phyloP scores from a whole-genome alignment of 2,888 invertebrate genomes.

The Macropis europaea region DNA sequence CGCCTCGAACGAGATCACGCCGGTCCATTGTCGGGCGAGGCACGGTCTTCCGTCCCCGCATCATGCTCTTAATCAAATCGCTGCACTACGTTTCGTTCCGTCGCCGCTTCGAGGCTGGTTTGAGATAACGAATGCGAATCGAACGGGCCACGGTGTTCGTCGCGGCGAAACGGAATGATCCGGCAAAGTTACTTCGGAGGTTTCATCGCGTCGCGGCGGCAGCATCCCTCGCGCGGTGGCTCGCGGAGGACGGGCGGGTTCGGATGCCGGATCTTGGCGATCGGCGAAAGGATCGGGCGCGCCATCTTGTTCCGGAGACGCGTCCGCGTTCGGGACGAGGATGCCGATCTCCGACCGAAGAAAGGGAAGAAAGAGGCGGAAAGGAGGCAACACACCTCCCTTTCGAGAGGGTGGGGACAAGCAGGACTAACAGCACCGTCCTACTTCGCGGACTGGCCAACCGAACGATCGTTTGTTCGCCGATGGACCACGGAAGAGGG shows the following conservation, averaged over 20 bases:
- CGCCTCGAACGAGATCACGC: conserved; percentile 57
- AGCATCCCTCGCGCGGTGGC: no score
- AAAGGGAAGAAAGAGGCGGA: conserved; percentile 36
- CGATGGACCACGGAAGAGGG: conserved; percentile 60
- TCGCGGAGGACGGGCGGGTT: background rate
- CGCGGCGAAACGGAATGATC: background rate
- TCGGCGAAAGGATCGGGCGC: background rate
- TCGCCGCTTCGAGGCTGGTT: no score
- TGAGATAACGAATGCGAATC: conserved; percentile 3
- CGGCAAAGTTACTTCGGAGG: no score
- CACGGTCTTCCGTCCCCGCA: conserved; percentile 70
- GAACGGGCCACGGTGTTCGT: background rate
- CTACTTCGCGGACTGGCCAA: conserved; percentile 78
- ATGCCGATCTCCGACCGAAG: conserved; percentile 25
- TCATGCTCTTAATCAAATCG: conserved; percentile 77
- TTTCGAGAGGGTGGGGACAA: conserved; percentile 66
- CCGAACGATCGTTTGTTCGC: conserved; percentile 78
- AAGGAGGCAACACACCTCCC: conserved; percentile 56
- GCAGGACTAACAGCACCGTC: conserved; percentile 71
- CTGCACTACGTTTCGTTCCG: conserved; percentile 56
- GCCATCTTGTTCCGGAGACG: conserved; percentile 48
- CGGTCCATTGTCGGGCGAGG: conserved; percentile 65
- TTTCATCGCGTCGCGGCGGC: no score
- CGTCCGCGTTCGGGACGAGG: conserved; percentile 10
- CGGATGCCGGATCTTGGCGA: no score